These are phyloP conservation scores for Macrophya alboannulata DNA, from an alignment of 2,888 invertebrate species.

Conservation along the genomic window DNA sequence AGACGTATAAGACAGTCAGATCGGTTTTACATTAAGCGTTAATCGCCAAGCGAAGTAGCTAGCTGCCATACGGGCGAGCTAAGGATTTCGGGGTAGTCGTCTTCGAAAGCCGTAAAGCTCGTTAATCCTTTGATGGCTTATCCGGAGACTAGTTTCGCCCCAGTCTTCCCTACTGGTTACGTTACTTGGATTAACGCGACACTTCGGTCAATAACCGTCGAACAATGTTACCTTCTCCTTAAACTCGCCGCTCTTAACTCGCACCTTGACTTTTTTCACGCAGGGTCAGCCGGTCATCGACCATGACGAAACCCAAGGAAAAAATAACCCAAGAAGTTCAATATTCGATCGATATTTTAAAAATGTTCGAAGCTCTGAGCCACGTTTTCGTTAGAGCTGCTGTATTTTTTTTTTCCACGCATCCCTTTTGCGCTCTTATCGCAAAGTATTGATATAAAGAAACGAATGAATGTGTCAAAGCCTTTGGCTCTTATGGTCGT, in stretches of 20 bases:
- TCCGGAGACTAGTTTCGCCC: constrained; percentile 43
- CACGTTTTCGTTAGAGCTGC: not conserved
- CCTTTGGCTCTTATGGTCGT: not conserved
- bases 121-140: constrained; percentile 55
- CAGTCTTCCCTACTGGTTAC: constrained; percentile 19
- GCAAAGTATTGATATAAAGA: not conserved
- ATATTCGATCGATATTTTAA: not conserved
- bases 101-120: constrained; percentile 51
- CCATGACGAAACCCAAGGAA: not conserved
- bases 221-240: constrained; percentile 21
- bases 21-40: constrained; percentile 44
- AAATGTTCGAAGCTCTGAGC: not conserved
- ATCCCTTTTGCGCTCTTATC: not conserved
- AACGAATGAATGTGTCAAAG: not conserved
- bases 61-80: constrained; percentile 5
- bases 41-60: constrained; percentile 1
- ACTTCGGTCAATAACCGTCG: constrained; percentile 46
- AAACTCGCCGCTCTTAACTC: not conserved
- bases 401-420: not conserved
- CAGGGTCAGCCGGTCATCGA: not conserved
- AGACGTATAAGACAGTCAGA: constrained; percentile 25
- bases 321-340: not conserved
- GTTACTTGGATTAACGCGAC: constrained; percentile 47
- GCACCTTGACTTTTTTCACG: not conserved
- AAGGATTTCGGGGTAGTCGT: constrained; percentile 42